These are phyloP conservation scores for Melieria crassipennis DNA, from an alignment of 2,888 invertebrate species.

Conservation along the genomic window DNA sequence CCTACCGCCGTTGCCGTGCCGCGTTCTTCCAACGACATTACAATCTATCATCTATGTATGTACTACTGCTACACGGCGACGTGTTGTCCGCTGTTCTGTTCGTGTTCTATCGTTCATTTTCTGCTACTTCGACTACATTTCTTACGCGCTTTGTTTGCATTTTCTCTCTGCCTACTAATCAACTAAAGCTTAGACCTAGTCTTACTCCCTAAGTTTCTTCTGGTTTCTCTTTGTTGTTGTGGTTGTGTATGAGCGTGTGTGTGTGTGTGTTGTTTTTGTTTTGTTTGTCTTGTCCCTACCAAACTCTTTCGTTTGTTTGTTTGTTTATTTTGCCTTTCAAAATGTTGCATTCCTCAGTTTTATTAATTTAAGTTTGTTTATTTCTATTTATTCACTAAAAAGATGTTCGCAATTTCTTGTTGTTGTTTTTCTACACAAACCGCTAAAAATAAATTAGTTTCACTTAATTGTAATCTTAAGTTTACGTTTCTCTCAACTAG, in stretches of 20 bases:
- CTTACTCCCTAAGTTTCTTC: constrained; percentile 37
- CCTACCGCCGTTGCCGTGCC: too few species aligned
- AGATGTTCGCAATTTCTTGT: constrained; percentile 11
- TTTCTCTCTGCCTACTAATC: constrained; percentile 7
- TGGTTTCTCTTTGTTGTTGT: constrained; percentile 30
- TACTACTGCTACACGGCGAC: background rate
- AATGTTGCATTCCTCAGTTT: constrained; percentile 27
- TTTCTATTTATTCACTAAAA: background rate
- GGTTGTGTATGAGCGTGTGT: constrained; percentile 14
- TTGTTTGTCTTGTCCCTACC: constrained; percentile 40
- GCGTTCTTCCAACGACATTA: too few species aligned
- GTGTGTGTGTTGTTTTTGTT: constrained; percentile 29
- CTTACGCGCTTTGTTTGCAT: constrained; percentile 35
- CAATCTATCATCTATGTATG: background rate
- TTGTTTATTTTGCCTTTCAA: constrained; percentile 35
- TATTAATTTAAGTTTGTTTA: constrained; percentile 1
- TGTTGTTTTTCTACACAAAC: constrained; percentile 4
- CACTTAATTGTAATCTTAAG: constrained; percentile 24
- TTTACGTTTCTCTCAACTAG: background rate
- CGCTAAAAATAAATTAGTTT: constrained; percentile 22
- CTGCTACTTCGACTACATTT: constrained; percentile 37
- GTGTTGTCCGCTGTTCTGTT: too few species aligned
- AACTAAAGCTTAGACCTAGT: constrained; percentile 17
- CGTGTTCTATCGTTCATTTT: constrained; percentile 4
- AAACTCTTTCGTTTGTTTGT: constrained; percentile 38